Conservation (phyloP, 2,888 invertebrate genomes). For the Desoria tigrina region DNA sequence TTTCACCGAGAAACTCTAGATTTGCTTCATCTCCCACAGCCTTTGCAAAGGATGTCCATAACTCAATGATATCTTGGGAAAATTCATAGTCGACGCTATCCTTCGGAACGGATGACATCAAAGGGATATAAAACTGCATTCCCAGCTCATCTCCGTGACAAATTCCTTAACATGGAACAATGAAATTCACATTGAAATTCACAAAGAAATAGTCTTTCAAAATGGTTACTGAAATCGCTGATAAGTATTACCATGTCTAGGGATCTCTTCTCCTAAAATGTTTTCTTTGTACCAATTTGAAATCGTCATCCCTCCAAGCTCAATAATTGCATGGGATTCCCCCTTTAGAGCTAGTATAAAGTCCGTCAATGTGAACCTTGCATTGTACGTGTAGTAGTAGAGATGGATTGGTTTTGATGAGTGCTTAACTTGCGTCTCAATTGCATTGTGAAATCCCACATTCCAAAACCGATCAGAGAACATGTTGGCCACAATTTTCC, state of each 20-base stretch:
- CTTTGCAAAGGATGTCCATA: slow-evolving; percentile 30
- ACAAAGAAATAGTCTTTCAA: no score
- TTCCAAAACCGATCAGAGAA: slow-evolving; percentile 35
- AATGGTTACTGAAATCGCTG: not conserved
- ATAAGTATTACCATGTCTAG: slow-evolving; percentile 23
- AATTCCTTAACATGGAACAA: slow-evolving; percentile 25
- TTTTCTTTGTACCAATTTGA: slow-evolving; percentile 33
- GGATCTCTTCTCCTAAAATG: slow-evolving; percentile 23
- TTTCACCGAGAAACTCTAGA: slow-evolving; percentile 24
- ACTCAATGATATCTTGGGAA: slow-evolving; percentile 21
- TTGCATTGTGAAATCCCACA: slow-evolving; percentile 22
- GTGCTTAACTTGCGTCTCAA: slow-evolving; percentile 20
- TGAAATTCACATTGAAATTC: not conserved
- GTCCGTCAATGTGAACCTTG: slow-evolving; percentile 30
- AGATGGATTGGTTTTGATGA: slow-evolving; percentile 20
- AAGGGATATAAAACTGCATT: slow-evolving; percentile 34
- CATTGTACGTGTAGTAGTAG: slow-evolving; percentile 30
- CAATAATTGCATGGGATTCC: slow-evolving; percentile 30
- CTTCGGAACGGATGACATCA: slow-evolving; percentile 22
- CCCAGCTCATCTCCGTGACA: slow-evolving; percentile 38
- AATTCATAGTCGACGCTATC: slow-evolving; percentile 30
- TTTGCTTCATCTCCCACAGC: not conserved
- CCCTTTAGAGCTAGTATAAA: slow-evolving; percentile 39
- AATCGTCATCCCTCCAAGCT: slow-evolving; percentile 28
- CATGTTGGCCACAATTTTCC: slow-evolving; percentile 24